Percentiles rank a stretch among this genome's conserved stretches.
These are phyloP conservation scores for Allobates femoralis DNA, from an alignment of 2,797 vertebrate species.

Conservation along the genomic window DNA sequence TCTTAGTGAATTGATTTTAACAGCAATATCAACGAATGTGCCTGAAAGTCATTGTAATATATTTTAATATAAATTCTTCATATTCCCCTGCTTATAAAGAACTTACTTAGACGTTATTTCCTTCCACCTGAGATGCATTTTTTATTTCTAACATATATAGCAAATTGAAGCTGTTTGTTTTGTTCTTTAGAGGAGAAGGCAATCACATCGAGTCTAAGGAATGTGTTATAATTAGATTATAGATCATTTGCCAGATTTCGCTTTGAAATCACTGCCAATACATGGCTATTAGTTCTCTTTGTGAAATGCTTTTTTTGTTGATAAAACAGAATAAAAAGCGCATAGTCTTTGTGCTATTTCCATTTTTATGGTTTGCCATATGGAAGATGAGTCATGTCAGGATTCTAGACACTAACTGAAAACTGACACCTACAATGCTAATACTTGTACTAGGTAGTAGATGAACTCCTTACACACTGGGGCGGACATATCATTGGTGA, in stretches of 20 bases:
- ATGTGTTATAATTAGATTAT: conserved; percentile 55
- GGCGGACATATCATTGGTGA: too few relatives aligned
- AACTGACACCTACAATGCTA: not conserved
- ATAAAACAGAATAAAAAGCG: conserved; percentile 50
- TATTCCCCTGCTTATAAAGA: not conserved
- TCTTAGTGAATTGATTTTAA: not conserved
- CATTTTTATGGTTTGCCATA: conserved; percentile 48
- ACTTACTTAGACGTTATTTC: not conserved
- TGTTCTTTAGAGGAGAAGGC: conserved; percentile 25
- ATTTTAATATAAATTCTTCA: not conserved
- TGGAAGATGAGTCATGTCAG: conserved; percentile 23
- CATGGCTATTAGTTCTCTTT: conserved; percentile 46
- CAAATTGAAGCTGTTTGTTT: conserved; percentile 41
- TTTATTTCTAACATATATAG: conserved; percentile 26
- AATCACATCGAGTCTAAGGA: conserved; percentile 39
- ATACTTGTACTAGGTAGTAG: not conserved
- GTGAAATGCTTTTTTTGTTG: conserved; percentile 46
- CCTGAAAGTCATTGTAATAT: not conserved
- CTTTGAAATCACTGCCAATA: conserved; percentile 41
- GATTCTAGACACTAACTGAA: not conserved
- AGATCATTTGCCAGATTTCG: conserved; percentile 49
- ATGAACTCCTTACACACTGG: too few relatives aligned
- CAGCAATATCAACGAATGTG: not conserved
- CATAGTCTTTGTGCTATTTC: not conserved
- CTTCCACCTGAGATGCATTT: conserved; percentile 14